Percentiles rank a stretch among this genome's conserved stretches.
Conservation (phyloP, 1,140 invertebrate genomes). For the Zaprionus nigranus region DNA sequence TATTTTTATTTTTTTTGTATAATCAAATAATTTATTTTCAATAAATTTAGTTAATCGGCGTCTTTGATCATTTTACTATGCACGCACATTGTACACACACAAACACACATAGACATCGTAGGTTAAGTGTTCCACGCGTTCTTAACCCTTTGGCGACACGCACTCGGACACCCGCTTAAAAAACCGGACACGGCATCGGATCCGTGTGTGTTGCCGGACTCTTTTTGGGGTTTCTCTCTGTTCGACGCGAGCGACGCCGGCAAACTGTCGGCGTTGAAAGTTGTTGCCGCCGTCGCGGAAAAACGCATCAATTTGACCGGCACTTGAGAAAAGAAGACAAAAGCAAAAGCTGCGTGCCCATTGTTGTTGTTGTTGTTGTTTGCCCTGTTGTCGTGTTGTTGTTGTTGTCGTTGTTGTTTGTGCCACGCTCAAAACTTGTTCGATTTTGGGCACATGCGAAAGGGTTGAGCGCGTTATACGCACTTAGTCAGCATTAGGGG, state of each 20-base stretch:
- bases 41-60: not conserved
- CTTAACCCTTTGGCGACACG: slow-evolving; percentile 7
- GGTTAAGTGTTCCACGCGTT: not conserved
- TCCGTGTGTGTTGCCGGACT: slow-evolving; percentile 10
- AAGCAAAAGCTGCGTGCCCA: slow-evolving; percentile 78
- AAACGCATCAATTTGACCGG: slow-evolving; percentile 77
- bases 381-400: slow-evolving; percentile 43
- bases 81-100: slow-evolving; percentile 24
- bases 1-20: not conserved
- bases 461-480: slow-evolving; percentile 61
- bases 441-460: slow-evolving; percentile 63
- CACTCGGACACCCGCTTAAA: not conserved
- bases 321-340: slow-evolving; percentile 75
- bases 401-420: slow-evolving; percentile 37
- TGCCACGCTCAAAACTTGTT: slow-evolving; percentile 68
- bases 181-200: not conserved
- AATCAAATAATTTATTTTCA: not conserved
- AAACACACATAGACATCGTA: not conserved
- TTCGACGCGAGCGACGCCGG: slow-evolving; percentile 64
- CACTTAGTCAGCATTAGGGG: slow-evolving; percentile 28
- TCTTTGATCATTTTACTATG: not conserved
- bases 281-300: slow-evolving; percentile 61
- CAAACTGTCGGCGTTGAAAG: slow-evolving; percentile 66
- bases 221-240: slow-evolving; percentile 56
- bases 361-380: slow-evolving; percentile 45